Percentiles rank a stretch among this genome's conserved stretches.
Conservation (phyloP, 2,797 vertebrate species). For the Acanthurus leucopareius region DNA sequence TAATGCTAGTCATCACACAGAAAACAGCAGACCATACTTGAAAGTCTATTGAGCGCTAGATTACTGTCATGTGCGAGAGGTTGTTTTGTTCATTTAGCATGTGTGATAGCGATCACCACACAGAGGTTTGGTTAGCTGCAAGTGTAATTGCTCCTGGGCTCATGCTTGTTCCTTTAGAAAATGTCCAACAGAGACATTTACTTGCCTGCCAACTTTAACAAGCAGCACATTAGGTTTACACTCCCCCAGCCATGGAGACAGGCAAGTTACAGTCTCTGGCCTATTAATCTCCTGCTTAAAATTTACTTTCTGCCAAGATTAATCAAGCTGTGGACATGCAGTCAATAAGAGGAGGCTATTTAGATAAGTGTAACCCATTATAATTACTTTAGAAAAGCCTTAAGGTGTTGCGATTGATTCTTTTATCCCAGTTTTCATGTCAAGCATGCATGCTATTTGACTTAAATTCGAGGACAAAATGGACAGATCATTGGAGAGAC, state of each 20-base stretch:
- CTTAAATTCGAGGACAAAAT: constrained; percentile 24
- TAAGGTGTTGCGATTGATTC: constrained; percentile 60
- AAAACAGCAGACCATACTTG: background rate
- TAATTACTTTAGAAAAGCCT: constrained; percentile 70
- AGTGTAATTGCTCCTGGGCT: constrained; percentile 65
- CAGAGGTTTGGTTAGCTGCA: constrained; percentile 46
- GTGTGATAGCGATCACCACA: constrained; percentile 55
- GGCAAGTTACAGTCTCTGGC: constrained; percentile 50
- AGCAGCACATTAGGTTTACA: constrained; percentile 69
- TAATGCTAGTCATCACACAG: background rate
- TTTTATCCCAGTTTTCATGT: constrained; percentile 54
- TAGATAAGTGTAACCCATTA: constrained; percentile 77
- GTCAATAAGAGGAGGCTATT: constrained; percentile 76
- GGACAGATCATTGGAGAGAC: background rate
- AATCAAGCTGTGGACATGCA: constrained; percentile 60
- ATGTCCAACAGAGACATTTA: constrained; percentile 67
- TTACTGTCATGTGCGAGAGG: constrained; percentile 24
- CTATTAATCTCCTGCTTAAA: constrained; percentile 70
- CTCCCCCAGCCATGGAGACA: constrained; percentile 46
- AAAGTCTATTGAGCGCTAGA: constrained; percentile 23
- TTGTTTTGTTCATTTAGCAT: constrained; percentile 64
- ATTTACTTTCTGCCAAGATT: constrained; percentile 66
- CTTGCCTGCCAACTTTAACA: constrained; percentile 75
- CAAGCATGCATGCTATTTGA: constrained; percentile 29
- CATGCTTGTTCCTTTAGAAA: constrained; percentile 65